Percentiles rank a stretch among this genome's conserved stretches.
phyloP scores from a whole-genome alignment of 2,888 invertebrate genomes.

The Enchytraeus crypticus region DNA sequence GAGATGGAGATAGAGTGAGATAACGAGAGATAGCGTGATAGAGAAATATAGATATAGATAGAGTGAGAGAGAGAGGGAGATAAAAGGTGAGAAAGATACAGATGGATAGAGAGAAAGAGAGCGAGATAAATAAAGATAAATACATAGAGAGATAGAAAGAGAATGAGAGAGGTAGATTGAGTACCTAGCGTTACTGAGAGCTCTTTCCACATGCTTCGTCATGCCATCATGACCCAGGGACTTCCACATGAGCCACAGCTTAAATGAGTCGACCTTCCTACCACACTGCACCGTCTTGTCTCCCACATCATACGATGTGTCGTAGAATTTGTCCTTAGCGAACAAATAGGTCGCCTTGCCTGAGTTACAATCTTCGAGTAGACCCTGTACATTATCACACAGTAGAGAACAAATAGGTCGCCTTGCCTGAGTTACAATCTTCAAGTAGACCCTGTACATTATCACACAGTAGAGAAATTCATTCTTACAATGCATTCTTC shows the following conservation, averaged over 20 bases:
- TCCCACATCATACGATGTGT: conserved; percentile 6
- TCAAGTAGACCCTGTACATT: conserved; percentile 3
- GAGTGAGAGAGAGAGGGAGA: too few relatives aligned
- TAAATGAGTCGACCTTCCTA: conserved; percentile 9
- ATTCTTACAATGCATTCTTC: not conserved
- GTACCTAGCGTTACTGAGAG: conserved; percentile 6
- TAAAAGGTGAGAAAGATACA: too few relatives aligned
- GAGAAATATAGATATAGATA: too few relatives aligned
- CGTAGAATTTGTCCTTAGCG: conserved; percentile 9
- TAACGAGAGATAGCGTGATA: too few relatives aligned
- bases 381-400: too few relatives aligned
- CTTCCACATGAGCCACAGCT: conserved; percentile 12
- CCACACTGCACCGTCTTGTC: conserved; percentile 16
- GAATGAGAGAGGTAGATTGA: too few relatives aligned
- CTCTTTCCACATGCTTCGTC: not conserved
- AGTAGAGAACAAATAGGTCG: conserved; percentile 8
- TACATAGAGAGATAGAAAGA: too few relatives aligned
- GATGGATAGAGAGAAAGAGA: too few relatives aligned
- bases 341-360: conserved; percentile 5
- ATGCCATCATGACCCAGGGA: conserved; percentile 7
- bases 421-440: not conserved
- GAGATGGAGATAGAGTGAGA: too few relatives aligned
- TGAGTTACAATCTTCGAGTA: not conserved
- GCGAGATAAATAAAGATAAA: too few relatives aligned
- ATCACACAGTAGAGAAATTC: conserved; percentile 5